Evolutionary conservation across 1,140 invertebrate genomes (phyloP).

Genomic region (Drosophila lacteicornis): DNA sequence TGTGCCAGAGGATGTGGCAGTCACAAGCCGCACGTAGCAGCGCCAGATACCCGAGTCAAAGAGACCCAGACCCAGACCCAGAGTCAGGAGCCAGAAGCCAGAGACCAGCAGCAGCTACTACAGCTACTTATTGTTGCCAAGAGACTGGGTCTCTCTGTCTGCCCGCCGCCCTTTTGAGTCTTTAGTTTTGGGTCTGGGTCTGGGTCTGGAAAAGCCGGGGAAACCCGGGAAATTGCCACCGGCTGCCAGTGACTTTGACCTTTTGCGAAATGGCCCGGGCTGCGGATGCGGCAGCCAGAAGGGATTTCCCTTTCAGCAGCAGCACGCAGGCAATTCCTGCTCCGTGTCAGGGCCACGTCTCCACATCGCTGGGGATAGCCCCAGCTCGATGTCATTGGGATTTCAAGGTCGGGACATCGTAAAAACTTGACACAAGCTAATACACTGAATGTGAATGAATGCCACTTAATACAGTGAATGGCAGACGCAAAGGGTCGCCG

Average conservation of each 20-base stretch:
- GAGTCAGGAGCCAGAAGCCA: constrained; percentile 25
- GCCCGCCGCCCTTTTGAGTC: constrained; percentile 19
- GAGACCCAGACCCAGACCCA: constrained; percentile 9
- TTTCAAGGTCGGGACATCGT: constrained; percentile 67
- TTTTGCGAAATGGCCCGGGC: constrained; percentile 35
- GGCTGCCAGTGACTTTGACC: constrained; percentile 62
- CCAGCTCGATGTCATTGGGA: constrained; percentile 26
- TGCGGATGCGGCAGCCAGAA: constrained; percentile 12
- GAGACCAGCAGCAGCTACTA: constrained; percentile 17
- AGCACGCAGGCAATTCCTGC: constrained; percentile 48
- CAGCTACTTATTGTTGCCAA: constrained; percentile 73
- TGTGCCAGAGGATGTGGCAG: constrained; percentile 33
- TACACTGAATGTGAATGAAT: constrained; percentile 32
- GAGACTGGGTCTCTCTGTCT: constrained; percentile 24
- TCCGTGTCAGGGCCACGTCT: constrained; percentile 21
- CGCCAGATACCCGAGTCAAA: constrained; percentile 28
- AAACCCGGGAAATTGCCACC: constrained; percentile 37
- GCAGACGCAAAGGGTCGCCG: background rate
- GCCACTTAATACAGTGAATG: constrained; percentile 8
- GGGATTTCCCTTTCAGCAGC: constrained; percentile 52
- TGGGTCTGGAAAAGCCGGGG: constrained; percentile 10
- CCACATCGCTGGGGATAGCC: constrained; percentile 2
- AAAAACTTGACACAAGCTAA: constrained; percentile 54
- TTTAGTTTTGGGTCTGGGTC: constrained; percentile 12
- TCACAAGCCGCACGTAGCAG: constrained; percentile 43